phyloP scores from a whole-genome alignment of 2,888 invertebrate genomes.

The Branchipolynoe longqiensis region DNA sequence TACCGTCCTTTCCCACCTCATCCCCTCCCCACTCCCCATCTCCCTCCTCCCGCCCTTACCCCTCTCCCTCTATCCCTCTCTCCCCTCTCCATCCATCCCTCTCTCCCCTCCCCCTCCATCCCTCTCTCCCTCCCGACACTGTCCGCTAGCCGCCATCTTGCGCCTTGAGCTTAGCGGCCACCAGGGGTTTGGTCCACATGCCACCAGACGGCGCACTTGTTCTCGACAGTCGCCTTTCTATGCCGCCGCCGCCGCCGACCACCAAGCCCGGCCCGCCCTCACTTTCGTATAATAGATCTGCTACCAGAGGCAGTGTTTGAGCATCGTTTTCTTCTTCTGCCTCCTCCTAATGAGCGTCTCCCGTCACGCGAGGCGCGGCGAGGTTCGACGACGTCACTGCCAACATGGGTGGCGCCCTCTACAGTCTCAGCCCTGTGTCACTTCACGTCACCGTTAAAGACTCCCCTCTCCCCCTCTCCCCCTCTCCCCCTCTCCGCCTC shows the following conservation, averaged over 20 bases:
- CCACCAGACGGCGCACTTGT: not conserved
- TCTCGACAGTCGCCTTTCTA: too few relatives aligned
- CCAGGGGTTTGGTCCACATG: not conserved
- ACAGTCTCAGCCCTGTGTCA: not conserved
- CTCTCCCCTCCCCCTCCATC: too few relatives aligned
- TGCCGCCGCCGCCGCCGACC: too few relatives aligned
- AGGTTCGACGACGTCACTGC: not conserved
- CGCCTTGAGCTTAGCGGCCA: too few relatives aligned
- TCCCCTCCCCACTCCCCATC: too few relatives aligned
- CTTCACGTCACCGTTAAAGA: not conserved
- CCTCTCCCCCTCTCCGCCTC: not conserved
- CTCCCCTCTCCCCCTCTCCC: not conserved
- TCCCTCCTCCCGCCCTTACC: too few relatives aligned
- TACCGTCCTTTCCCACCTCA: too few relatives aligned
- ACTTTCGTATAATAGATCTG: slow-evolving; percentile 8
- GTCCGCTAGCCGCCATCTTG: too few relatives aligned
- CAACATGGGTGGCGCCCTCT: not conserved
- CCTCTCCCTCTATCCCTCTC: too few relatives aligned
- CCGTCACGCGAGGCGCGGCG: not conserved
- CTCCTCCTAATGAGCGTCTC: not conserved
- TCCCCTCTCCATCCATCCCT: too few relatives aligned
- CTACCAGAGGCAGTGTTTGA: not conserved
- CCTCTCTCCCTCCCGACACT: too few relatives aligned
- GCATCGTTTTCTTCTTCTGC: not conserved
- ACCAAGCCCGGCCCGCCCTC: too few relatives aligned